Base-by-base conservation (phyloP, 1,140 invertebrate species). In the Hycleus cichorii region DNA sequence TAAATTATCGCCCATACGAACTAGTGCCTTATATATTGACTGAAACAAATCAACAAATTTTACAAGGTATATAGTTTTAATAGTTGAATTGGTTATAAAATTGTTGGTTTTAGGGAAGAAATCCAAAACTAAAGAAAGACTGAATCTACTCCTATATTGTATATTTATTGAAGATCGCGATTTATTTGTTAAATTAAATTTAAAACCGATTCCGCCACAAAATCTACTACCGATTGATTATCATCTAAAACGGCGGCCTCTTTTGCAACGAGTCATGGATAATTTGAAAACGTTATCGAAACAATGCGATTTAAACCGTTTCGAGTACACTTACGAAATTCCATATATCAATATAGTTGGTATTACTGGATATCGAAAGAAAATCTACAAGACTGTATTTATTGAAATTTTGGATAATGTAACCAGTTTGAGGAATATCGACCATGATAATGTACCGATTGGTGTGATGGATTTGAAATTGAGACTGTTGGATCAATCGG, bases 341-440 rank as follows among this genome's bases (percentile, higher is more conserved):
- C 72, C 72, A 8, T 58, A 68, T 60, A 49, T 73, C 24, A 69
- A 72, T 58, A 69, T 74, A 47, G 47, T 69, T 10, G 72, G 71
- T 42, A 69, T 74, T 39, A 68, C 64, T 24, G 72, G 70, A 2
- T 73, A 65, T 45, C 63, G 63, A 27, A 69, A 68, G 11, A 65
- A 69, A 49, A 63, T 64, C 46, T 65, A 69, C 38, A 70, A 69
- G 52, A 55, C 56, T 47, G 63, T 74, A 6, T 59, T 67, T 62
- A 62, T 74, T 27, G 72, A 74, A 59, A 58, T 74, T 11, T 57
- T 74, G 12, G 72, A 74, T 61, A 65, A 69, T n/a, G 66, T 62
- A 27, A 66, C 63, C 39, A 58, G 49, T 7, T 24, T 74, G 3
- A 73, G 67, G 58, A 74, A 73, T 63, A 53, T 48, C 10, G 58